phyloP scores from a whole-genome alignment of 2,888 invertebrate species.

The Caenorhabditis virilis region DNA sequence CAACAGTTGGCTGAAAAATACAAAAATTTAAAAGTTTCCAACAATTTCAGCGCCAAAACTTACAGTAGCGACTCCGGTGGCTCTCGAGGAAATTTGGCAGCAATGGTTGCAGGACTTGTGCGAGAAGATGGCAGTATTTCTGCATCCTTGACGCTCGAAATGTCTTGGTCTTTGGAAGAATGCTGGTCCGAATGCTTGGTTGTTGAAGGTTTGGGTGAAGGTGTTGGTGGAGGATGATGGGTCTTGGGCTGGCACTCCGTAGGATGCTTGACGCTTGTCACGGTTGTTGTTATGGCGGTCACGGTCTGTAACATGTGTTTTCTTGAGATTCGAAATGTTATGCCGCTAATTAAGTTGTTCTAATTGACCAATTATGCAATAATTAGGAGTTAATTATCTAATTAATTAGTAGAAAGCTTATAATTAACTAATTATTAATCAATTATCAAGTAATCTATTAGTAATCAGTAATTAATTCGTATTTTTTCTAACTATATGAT shows the following conservation, averaged over 20 bases:
- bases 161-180: conserved; percentile 26
- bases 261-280: conserved; percentile 29
- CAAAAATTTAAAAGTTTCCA: conserved; percentile 45
- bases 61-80: conserved; percentile 38
- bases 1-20: conserved; percentile 42
- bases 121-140: conserved; percentile 49
- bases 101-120: conserved; percentile 52
- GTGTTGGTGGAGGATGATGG: conserved; percentile 10
- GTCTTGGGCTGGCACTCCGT: conserved; percentile 29
- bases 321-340: neutral
- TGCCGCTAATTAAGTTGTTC: neutral
- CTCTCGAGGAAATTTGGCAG: conserved; percentile 46
- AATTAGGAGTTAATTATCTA: conserved; percentile 5
- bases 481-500: too few species aligned
- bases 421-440: too few species aligned
- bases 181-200: conserved; percentile 18
- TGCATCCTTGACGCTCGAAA: conserved; percentile 47
- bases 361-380: conserved; percentile 2
- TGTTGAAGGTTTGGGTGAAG: conserved; percentile 10
- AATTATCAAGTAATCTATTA: too few species aligned
- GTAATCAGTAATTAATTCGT: too few species aligned
- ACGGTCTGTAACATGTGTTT: conserved; percentile 30
- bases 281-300: conserved; percentile 8
- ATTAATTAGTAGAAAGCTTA: too few species aligned
- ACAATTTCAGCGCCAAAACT: conserved; percentile 17